Percentiles rank a stretch among this genome's conserved stretches.
phyloP scores from a whole-genome alignment of 1,140 invertebrate species.

The Hyphantria cunea region DNA sequence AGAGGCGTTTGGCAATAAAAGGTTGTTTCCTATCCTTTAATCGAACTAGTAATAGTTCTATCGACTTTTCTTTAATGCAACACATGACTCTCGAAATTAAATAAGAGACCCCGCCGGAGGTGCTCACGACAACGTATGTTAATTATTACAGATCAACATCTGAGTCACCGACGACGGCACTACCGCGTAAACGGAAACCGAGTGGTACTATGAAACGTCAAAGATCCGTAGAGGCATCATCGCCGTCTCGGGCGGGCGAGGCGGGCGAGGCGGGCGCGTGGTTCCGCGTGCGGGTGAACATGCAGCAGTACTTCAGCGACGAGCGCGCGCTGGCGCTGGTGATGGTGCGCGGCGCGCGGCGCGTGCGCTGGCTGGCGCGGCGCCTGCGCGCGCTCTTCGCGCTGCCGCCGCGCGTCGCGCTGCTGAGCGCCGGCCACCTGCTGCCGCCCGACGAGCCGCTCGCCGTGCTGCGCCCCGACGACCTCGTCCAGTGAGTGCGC shows the following conservation, averaged over 20 bases:
- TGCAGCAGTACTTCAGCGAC: conserved; percentile 36
- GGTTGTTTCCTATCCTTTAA: too few relatives aligned
- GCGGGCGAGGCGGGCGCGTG: background rate
- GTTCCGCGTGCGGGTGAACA: conserved; percentile 34
- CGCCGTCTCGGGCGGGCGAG: background rate
- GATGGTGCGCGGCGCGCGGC: conserved; percentile 27
- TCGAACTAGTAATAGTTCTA: too few relatives aligned
- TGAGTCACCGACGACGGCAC: too few relatives aligned
- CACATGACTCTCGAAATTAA: too few relatives aligned
- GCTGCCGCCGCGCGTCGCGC: conserved; percentile 29
- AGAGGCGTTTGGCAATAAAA: too few relatives aligned
- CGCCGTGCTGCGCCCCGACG: conserved; percentile 36
- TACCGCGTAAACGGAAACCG: too few relatives aligned
- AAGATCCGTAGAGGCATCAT: too few relatives aligned
- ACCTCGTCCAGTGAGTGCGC: conserved; percentile 39
- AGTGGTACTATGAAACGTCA: too few relatives aligned
- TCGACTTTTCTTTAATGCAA: too few relatives aligned
- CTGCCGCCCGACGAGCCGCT: conserved; percentile 43
- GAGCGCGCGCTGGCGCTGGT: conserved; percentile 37
- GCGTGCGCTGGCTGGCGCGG: conserved; percentile 36
- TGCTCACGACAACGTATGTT: too few relatives aligned
- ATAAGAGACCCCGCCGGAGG: too few relatives aligned
- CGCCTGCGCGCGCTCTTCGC: conserved; percentile 36
- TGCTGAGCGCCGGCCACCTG: conserved; percentile 36
- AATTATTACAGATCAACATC: too few relatives aligned